Conservation (phyloP, 92 coral and sea anemone genomes). For the Galaxea fascicularis region DNA sequence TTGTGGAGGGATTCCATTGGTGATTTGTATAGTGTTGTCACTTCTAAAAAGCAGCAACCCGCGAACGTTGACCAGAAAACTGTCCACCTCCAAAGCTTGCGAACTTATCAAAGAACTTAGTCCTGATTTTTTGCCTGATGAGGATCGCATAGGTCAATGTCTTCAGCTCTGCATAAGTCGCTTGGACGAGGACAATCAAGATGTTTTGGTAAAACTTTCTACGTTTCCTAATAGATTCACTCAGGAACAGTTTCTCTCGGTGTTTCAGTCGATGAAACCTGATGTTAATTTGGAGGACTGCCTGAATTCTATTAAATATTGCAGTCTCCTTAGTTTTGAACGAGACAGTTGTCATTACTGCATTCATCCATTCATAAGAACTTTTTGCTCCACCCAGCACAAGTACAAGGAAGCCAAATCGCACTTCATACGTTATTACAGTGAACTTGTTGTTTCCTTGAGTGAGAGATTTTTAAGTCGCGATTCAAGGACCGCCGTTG, state of each 20-base stretch:
- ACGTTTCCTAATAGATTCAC: conserved; percentile 56
- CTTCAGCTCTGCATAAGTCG: conserved; percentile 39
- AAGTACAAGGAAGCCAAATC: conserved; percentile 41
- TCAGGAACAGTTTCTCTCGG: conserved; percentile 23
- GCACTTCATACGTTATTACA: conserved; percentile 38
- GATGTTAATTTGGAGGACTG: no score
- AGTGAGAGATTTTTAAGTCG: conserved; percentile 54
- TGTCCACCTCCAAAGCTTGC: conserved; percentile 27
- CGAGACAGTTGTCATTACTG: conserved; percentile 29
- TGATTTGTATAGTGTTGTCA: conserved; percentile 35
- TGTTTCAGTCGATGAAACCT: neutral
- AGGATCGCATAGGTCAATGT: conserved; percentile 45
- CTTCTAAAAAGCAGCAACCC: conserved; percentile 23
- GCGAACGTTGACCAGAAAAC: neutral
- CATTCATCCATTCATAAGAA: conserved; percentile 50
- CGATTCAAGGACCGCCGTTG: conserved; percentile 42
- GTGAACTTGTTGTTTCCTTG: conserved; percentile 3
- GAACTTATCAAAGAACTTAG: conserved; percentile 31
- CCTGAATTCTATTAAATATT: neutral
- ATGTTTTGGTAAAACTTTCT: conserved; percentile 48
- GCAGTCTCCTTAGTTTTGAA: conserved; percentile 18
- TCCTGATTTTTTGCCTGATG: conserved; percentile 26
- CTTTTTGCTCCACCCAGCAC: conserved; percentile 41
- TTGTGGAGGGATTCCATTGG: conserved; percentile 63
- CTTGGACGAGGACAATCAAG: conserved; percentile 29